Base-by-base conservation (phyloP, 2,888 invertebrate genomes). In the Spilarctia lutea region DNA sequence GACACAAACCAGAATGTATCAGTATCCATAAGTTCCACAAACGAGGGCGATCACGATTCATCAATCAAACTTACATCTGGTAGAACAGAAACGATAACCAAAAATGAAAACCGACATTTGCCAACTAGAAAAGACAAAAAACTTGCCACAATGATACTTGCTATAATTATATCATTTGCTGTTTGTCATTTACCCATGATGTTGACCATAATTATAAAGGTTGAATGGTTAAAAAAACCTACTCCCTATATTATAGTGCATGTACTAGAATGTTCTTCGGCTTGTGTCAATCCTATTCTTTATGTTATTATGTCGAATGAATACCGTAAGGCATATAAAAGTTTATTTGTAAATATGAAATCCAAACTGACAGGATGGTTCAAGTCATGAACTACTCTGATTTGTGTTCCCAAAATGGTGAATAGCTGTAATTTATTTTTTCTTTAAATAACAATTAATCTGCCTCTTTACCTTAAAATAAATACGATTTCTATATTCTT, bases 281-380 rank as follows among this genome's bases (percentile, higher is more conserved):
- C 98, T 16, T 98, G 98, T 91, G 97, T 98, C 75, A 99, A 99
- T 92, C 99, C 99, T 0, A 97, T 99, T 52, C 98, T 99, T 86
- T 99, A 99, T 90, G 99, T 98, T 66, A 98, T 98, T 71, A 98
- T 99, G 98, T 99, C 98, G 86, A 98, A 97, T 87, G 99, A 98
- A 88, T 99, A 99, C 89, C 96, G 99, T 80, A 97, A 98, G 90
- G 98, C 98, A 4, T 99, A 99, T 91, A 97, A 97, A 87, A 97
- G 97, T 42, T 96, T 98, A 63, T 96, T 98, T 73, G 96, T 96
- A 82, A 97, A 97, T 86, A 83, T 76, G 16, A 69, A 60, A 16
- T 65, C 65, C 13, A 82, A 71, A 33, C 60, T 75, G 60, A 39
- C 60, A 10, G 65, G 90, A 52, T 81, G 84, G 42, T 30, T 74